phyloP scores from a whole-genome alignment of 2,113 vertebrate species.

The Ptilonorhynchus violaceus region DNA sequence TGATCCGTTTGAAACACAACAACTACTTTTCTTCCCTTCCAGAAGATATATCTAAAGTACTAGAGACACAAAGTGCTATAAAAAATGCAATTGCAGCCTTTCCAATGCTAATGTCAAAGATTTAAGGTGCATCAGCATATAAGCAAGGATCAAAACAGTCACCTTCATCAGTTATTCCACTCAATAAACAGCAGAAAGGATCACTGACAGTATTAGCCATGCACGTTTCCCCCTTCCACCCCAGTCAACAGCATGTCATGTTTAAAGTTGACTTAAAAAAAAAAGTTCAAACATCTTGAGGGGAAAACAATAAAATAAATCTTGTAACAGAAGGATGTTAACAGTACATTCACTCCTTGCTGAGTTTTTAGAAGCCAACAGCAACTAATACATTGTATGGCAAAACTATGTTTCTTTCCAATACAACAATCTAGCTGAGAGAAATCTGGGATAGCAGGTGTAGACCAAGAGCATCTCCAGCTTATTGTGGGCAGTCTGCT shows the following conservation, averaged over 20 bases:
- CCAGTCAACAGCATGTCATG: background rate
- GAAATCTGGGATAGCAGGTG: background rate
- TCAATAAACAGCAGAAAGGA: background rate
- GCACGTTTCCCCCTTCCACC: background rate
- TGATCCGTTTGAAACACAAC: background rate
- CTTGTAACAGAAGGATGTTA: background rate
- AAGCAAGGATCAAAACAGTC: background rate
- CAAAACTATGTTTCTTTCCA: background rate
- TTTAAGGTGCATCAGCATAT: background rate
- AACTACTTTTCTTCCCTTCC: background rate
- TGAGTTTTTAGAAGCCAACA: background rate
- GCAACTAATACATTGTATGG: background rate
- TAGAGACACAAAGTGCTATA: background rate
- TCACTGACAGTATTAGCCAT: background rate
- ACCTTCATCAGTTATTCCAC: background rate
- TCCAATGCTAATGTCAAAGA: background rate
- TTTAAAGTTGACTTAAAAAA: background rate
- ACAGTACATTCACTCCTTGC: background rate
- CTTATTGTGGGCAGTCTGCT: background rate
- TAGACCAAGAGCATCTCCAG: background rate
- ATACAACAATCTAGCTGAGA: background rate
- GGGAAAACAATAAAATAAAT: background rate
- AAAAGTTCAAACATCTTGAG: background rate
- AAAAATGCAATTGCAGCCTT: background rate
- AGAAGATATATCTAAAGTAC: background rate